These are phyloP conservation scores for Belonocnema kinseyi DNA, from an alignment of 1,140 invertebrate genomes.

Conservation along the genomic window DNA sequence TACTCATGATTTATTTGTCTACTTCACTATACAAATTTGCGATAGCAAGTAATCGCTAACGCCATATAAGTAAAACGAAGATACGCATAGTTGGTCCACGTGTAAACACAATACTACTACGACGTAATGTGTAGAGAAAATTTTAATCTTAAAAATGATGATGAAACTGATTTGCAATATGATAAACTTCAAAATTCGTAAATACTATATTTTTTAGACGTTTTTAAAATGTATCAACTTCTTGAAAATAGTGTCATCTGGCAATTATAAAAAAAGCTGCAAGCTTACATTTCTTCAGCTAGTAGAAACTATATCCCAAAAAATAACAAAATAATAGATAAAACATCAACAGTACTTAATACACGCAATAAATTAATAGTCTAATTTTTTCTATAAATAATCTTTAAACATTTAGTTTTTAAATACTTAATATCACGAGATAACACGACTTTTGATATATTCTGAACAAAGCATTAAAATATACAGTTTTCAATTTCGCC, in stretches of 20 bases:
- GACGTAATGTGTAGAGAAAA: background rate
- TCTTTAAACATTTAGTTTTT: constrained; percentile 11
- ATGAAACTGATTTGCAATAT: too few species aligned
- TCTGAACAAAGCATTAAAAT: constrained; percentile 1
- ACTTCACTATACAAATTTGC: too few species aligned
- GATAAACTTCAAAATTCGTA: too few species aligned
- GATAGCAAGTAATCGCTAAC: too few species aligned
- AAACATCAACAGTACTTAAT: constrained; percentile 26
- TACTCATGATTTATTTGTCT: too few species aligned
- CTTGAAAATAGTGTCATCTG: background rate
- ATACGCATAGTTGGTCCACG: background rate
- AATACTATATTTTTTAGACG: too few species aligned
- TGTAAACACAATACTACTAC: constrained; percentile 1
- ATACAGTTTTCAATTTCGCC: background rate
- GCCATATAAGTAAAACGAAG: background rate
- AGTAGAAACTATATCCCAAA: background rate
- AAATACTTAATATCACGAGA: constrained; percentile 29
- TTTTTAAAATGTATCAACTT: too few species aligned
- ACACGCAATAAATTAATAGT: constrained; percentile 12
- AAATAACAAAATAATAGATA: constrained; percentile 9
- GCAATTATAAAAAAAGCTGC: background rate
- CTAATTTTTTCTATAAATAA: constrained; percentile 17
- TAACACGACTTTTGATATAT: constrained; percentile 13
- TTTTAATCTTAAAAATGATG: background rate
- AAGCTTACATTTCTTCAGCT: background rate